Percentiles rank a stretch among this genome's conserved stretches.
These are phyloP conservation scores for Eptesicus fuscus DNA, from an alignment of 2,113 vertebrate genomes.

Conservation along the genomic window DNA sequence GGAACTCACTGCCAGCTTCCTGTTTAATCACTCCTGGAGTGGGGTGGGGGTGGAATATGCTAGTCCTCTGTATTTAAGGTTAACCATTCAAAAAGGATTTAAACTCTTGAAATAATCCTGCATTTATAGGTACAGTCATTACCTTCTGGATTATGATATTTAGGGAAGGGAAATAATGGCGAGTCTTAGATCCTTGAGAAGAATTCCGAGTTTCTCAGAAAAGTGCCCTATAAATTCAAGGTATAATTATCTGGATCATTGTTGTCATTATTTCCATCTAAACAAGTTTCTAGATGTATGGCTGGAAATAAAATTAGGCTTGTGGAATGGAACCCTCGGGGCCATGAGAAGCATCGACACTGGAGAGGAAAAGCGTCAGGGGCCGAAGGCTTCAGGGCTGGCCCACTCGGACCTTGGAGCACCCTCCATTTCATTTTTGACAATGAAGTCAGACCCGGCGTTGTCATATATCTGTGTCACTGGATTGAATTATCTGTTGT, in stretches of 20 bases:
- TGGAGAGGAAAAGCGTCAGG: neutral
- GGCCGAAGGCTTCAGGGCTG: neutral
- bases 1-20: neutral
- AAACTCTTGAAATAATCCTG: neutral
- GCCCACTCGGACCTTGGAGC: neutral
- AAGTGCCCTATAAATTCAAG: conserved; percentile 24
- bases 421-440: too few species aligned
- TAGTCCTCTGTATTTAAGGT: neutral
- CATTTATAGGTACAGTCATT: neutral
- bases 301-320: neutral
- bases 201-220: neutral
- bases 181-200: neutral
- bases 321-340: neutral
- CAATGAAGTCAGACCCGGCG: neutral
- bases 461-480: neutral
- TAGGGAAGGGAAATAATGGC: neutral
- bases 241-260: conserved; percentile 35
- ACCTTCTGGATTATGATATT: neutral
- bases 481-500: neutral
- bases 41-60: neutral
- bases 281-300: conserved; percentile 35
- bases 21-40: neutral
- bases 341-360: neutral
- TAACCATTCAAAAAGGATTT: neutral
- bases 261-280: neutral